These are phyloP conservation scores for Eurosta solidaginis DNA, from an alignment of 1,140 invertebrate genomes.

Conservation along the genomic window DNA sequence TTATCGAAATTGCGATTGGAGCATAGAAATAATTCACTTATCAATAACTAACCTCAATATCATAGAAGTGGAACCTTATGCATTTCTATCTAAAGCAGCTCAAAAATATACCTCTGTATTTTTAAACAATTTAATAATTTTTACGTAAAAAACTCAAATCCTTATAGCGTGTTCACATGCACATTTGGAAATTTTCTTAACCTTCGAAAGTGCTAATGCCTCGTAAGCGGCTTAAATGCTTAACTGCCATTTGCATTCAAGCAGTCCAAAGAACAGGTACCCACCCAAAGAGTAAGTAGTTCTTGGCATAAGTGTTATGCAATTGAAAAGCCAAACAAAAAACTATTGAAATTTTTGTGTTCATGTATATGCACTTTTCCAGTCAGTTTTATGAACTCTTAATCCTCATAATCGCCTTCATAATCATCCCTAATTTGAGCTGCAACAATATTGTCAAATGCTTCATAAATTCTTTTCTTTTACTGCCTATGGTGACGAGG, in stretches of 20 bases:
- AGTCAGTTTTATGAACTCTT: conserved; percentile 18
- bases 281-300: not conserved
- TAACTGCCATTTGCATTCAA: not conserved
- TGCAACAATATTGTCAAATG: not conserved
- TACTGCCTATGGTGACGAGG: not conserved
- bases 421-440: conserved; percentile 23
- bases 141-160: too few species aligned
- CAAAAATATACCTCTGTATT: too few species aligned
- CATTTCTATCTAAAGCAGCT: too few species aligned
- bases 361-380: not conserved
- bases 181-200: not conserved
- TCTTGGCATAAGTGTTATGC: conserved; percentile 3
- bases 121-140: too few species aligned
- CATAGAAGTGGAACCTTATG: too few species aligned
- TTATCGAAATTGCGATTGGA: too few species aligned
- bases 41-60: too few species aligned
- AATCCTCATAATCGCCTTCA: conserved; percentile 7
- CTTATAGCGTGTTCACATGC: not conserved
- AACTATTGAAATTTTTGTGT: not conserved
- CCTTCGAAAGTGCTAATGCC: not conserved
- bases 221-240: not conserved
- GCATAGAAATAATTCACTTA: too few species aligned
- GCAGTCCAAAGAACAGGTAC: not conserved
- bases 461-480: not conserved
- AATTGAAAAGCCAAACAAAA: not conserved